Base-by-base conservation (phyloP, 1,140 invertebrate genomes). In the Epicauta chinensis region DNA sequence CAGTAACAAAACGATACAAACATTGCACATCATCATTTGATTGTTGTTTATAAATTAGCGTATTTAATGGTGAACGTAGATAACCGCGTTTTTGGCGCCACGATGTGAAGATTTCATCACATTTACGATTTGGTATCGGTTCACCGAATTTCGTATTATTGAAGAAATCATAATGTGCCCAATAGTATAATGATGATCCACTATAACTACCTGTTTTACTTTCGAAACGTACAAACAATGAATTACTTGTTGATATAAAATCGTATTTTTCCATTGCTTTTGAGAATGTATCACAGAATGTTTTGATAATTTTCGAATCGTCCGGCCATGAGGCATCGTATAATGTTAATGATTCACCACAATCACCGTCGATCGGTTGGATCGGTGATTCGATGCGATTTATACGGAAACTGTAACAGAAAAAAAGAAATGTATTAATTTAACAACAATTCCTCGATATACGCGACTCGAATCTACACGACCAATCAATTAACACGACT, bases 91-190 rank as follows among this genome's bases (percentile, higher is more conserved):
- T 75, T 38, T 78, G 73, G 54, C 81, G 83, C 86, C 88, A 91
- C 0, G 86, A 85, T 3, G 84, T 80, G 62, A 91, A 91, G 0
- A 85, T 80, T 67, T 93, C 89, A 62, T 93, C 90, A 68, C 91
- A 93, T n/a, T n/a, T n/a, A 6, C 83, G 79, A 15, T 81, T 83
- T 0, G 78, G 75, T 0, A 92, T 82, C 0, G 86, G 82, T 46
- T 87, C 86, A 0, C 90, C 90, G 51, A 86, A 87, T 23, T 83
- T 80, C 0, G 87, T 92, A 51, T 90, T 89, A 66, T 93, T 93
- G 71, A 92, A 93, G 71, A 93, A 93, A 62, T 93, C 89, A 59
- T 92, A 93, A 67, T 92, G 89, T 0, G 89, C 89, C 89, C 89
- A 92, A 66, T 91, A 93, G 65, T 93, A 92, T 0, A 93, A 71